Conservation (phyloP, 1,140 invertebrate genomes). For the Eubasilissa regina region DNA sequence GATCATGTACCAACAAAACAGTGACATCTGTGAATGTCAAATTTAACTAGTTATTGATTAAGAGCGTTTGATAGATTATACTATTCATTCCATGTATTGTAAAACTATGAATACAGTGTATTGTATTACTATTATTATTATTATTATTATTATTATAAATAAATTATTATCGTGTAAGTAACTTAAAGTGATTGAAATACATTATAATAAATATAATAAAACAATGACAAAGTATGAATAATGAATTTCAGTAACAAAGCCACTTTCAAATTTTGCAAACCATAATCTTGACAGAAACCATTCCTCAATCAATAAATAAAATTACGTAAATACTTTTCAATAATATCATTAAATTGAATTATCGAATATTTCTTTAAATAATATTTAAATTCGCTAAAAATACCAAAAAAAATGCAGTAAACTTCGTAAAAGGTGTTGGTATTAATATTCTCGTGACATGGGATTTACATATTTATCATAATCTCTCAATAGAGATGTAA, state of each 20-base stretch:
- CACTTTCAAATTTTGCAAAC: neutral
- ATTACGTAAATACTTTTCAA: too few relatives aligned
- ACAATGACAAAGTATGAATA: constrained; percentile 54
- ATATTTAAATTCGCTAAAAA: too few relatives aligned
- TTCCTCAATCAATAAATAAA: too few relatives aligned
- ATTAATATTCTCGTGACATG: too few relatives aligned
- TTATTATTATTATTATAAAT: constrained; percentile 54
- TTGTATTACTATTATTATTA: constrained; percentile 49
- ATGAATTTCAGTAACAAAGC: constrained; percentile 11
- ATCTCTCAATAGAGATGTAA: too few relatives aligned
- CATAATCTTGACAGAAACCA: too few relatives aligned
- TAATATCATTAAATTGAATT: too few relatives aligned
- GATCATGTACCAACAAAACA: neutral
- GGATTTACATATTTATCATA: too few relatives aligned
- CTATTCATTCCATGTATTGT: constrained; percentile 60
- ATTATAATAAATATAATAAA: constrained; percentile 60
- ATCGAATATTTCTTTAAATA: too few relatives aligned
- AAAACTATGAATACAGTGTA: constrained; percentile 56
- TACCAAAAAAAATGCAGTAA: too few relatives aligned
- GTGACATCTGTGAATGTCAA: constrained; percentile 32
- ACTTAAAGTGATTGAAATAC: constrained; percentile 61
- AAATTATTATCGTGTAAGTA: constrained; percentile 62
- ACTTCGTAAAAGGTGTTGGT: too few relatives aligned
- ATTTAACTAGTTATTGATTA: constrained; percentile 32
- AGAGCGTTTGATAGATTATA: constrained; percentile 48